Evolutionary conservation across 2,888 invertebrate genomes (phyloP).

Genomic region (Epinotia nisella): DNA sequence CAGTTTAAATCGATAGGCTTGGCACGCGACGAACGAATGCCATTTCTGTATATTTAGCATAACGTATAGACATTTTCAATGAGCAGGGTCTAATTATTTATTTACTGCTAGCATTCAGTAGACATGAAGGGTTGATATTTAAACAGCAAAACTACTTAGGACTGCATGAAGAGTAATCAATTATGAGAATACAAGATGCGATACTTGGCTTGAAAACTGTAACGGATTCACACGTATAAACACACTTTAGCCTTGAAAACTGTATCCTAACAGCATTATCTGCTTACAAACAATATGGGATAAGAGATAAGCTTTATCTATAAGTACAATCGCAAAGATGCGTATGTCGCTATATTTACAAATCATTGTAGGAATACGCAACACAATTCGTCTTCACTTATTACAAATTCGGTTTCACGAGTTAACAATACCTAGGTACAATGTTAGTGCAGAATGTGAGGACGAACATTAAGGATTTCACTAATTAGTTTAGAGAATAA

Average conservation of each 20-base stretch:
- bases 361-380: constrained; percentile 12
- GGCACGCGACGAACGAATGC: neutral
- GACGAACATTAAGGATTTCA: neutral
- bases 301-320: constrained; percentile 66
- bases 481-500: neutral
- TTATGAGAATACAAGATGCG: too few species aligned
- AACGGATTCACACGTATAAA: neutral
- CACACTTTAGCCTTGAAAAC: constrained; percentile 50
- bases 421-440: neutral
- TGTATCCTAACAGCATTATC: constrained; percentile 62
- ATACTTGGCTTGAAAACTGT: neutral
- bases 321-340: constrained; percentile 58
- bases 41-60: too few species aligned
- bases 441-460: neutral
- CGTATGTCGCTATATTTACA: constrained; percentile 38
- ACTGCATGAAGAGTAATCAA: neutral
- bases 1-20: neutral
- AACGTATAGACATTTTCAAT: neutral
- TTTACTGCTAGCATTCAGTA: neutral
- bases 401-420: neutral
- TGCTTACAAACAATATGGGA: constrained; percentile 66
- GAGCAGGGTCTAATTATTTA: neutral
- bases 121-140: neutral
- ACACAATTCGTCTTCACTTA: constrained; percentile 30
- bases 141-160: neutral